Percentiles rank a stretch among this genome's conserved stretches.
phyloP scores from a whole-genome alignment of 2,797 vertebrate genomes.

The Crax fasciolata region DNA sequence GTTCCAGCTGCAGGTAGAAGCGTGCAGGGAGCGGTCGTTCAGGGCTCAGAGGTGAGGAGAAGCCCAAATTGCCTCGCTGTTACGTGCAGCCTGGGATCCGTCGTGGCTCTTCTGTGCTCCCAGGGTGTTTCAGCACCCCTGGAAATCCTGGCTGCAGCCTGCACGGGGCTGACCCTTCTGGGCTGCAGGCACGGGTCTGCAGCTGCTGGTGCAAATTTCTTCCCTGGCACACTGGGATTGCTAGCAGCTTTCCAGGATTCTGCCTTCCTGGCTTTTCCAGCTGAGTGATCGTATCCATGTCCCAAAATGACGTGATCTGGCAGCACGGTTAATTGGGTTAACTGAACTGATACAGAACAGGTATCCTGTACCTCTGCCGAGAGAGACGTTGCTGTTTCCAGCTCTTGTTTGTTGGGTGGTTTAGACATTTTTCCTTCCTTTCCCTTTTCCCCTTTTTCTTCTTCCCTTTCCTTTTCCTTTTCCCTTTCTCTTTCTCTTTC shows the following conservation, averaged over 20 bases:
- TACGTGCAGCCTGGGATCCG: not conserved
- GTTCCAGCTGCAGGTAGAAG: not conserved
- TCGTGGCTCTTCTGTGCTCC: fast-evolving
- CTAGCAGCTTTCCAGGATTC: not conserved
- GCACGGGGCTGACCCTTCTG: not conserved
- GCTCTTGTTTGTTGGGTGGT: not conserved
- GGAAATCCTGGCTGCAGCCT: not conserved
- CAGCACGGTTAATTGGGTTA: not conserved
- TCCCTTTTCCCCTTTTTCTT: not conserved
- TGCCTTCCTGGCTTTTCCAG: not conserved
- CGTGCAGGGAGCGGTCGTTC: not conserved
- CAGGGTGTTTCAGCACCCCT: not conserved
- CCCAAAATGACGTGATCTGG: constrained; percentile 17
- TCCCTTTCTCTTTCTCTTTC: not conserved
- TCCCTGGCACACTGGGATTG: not conserved
- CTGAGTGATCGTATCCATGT: not conserved
- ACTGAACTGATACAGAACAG: constrained; percentile 8
- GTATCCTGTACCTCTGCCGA: not conserved
- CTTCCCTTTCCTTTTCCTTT: too few species aligned
- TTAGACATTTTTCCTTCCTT: not conserved
- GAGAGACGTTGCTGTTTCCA: not conserved
- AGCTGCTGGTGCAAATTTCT: not conserved
- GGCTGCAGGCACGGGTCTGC: fast-evolving
- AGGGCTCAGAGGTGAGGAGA: not conserved
- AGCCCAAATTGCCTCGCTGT: not conserved